Percentiles rank a stretch among this genome's conserved stretches.
These are phyloP conservation scores for Glyphotaelius pellucidus DNA, from an alignment of 2,888 invertebrate genomes.

Conservation along the genomic window DNA sequence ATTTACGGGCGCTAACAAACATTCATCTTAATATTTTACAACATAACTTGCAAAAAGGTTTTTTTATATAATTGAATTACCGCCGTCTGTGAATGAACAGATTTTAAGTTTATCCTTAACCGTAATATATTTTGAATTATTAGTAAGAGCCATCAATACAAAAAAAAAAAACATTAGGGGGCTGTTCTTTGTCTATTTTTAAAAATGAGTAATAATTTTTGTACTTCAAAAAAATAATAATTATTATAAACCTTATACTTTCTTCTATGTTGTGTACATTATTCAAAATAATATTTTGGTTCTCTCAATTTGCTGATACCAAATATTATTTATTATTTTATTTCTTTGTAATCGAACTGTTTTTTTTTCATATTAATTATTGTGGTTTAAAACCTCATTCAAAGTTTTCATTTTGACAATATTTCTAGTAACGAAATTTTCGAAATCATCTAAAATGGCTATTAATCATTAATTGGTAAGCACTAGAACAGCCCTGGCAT, in stretches of 20 bases:
- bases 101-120: too few relatives aligned
- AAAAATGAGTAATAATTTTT: background rate
- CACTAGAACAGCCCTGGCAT: conserved; percentile 13
- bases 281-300: background rate
- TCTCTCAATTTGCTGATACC: background rate
- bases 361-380: too few relatives aligned
- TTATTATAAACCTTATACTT: too few relatives aligned
- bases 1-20: too few relatives aligned
- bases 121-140: conserved; percentile 3
- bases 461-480: background rate
- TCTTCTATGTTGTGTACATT: too few relatives aligned
- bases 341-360: too few relatives aligned
- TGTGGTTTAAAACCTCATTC: too few relatives aligned
- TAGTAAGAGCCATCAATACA: background rate
- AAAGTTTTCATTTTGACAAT: too few relatives aligned
- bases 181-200: conserved; percentile 8
- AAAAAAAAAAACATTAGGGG: background rate
- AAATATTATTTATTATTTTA: background rate
- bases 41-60: too few relatives aligned
- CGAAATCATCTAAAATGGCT: background rate
- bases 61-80: too few relatives aligned
- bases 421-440: background rate
- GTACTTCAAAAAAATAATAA: background rate
- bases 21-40: too few relatives aligned
- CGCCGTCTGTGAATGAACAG: too few relatives aligned